Base-by-base conservation (phyloP, 37 sponge, comb jelly and placozoan genomes). In the Amphimedon queenslandica region DNA sequence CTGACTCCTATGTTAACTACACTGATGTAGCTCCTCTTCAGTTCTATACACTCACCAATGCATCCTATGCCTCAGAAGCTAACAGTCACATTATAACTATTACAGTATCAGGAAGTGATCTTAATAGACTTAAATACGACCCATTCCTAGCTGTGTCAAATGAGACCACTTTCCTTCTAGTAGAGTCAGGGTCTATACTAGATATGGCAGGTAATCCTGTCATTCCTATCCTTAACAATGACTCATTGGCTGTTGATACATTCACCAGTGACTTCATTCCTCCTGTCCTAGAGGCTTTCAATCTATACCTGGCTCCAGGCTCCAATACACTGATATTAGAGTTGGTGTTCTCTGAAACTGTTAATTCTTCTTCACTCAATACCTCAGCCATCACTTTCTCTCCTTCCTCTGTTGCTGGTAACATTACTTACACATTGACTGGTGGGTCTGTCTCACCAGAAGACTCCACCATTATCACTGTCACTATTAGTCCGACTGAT, bases 341-440 rank as follows among this genome's bases (percentile, higher is more conserved):
- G 66, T 65, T 95, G 64, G 24, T 87, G 16, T 95, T 95, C 70
- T 84, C 85, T 47, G 96, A 95, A 63, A 95, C 96, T 27, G 89
- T 95, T 8, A 84, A 88, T 79, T 76, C 88, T 34, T 79, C 73
- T 29, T 80, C 86, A 37, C 24, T 95, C 2, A 69, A 85, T 60
- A 78, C 86, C 1, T 88, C 82, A n/a, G 58, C 61, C 0, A 65
- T 95, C 33, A 77, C 66, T 4, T 84, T 95, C 70, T 74, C 77
- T 67, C 91, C 80, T 41, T 65, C 68, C 23, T 40, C 23, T 3
- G 86, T 80, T 57, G 40, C 71, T 2, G 74, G 70, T 16, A 36
- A 47, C 28, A 23, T 40, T 16, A 78, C 74, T 13, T 88, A 66
- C 60, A 79, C 33, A 30, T 85, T 93, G 1, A 93, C 82, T 21